Evolutionary conservation across 2,888 invertebrate species (phyloP).

Genomic region (Xylophagus ater): DNA sequence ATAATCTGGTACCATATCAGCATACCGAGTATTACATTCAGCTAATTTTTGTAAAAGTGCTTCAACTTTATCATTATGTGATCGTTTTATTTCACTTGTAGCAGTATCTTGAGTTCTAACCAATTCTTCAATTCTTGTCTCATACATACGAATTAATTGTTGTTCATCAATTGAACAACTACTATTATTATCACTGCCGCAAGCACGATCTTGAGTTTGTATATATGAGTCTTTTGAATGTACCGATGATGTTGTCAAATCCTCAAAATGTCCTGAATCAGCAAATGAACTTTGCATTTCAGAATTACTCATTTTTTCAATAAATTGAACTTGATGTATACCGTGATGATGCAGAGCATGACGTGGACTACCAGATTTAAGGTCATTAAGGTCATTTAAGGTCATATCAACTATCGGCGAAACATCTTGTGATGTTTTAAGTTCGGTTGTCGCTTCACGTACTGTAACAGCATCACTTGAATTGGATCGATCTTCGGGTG

Average conservation of each 20-base stretch:
- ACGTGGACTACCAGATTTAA: constrained; percentile 37
- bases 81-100: constrained; percentile 63
- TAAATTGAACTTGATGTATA: constrained; percentile 39
- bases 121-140: constrained; percentile 63
- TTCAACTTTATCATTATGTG: constrained; percentile 70
- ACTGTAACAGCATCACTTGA: constrained; percentile 65
- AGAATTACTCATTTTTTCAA: constrained; percentile 20
- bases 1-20: constrained; percentile 62
- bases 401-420: constrained; percentile 45
- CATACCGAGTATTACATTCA: constrained; percentile 66
- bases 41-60: constrained; percentile 58
- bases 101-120: constrained; percentile 50
- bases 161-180: constrained; percentile 44
- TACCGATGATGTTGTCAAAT: constrained; percentile 62
- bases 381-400: constrained; percentile 40
- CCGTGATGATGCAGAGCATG: constrained; percentile 30
- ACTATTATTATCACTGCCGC: constrained; percentile 26
- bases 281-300: constrained; percentile 69
- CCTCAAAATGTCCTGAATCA: constrained; percentile 81
- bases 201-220: constrained; percentile 42
- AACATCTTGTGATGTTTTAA: constrained; percentile 44
- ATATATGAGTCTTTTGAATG: constrained; percentile 65
- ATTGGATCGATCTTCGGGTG: constrained; percentile 69
- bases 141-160: constrained; percentile 60
- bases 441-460: constrained; percentile 52